phyloP scores from a whole-genome alignment of 2,113 vertebrate genomes.

The Oncorhynchus nerka region DNA sequence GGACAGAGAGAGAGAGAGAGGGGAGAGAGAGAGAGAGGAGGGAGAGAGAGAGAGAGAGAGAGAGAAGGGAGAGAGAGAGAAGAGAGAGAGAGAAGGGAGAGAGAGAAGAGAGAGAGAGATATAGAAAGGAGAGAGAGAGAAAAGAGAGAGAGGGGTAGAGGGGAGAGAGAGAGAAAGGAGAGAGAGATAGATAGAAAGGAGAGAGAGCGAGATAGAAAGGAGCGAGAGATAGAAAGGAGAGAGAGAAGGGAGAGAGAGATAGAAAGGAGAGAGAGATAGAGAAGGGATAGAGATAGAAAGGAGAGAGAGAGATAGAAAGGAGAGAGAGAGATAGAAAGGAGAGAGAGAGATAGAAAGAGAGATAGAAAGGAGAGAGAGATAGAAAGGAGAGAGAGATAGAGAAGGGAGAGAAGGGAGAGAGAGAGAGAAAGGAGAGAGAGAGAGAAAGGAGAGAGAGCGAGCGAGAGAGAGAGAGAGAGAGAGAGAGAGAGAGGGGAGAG shows the following conservation, averaged over 20 bases:
- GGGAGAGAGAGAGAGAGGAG: too few relatives aligned
- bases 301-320: not conserved
- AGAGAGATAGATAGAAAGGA: not conserved
- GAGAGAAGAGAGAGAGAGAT: too few relatives aligned
- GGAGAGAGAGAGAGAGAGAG: too few relatives aligned
- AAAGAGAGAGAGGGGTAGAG: not conserved
- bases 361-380: not conserved
- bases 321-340: slow-evolving; percentile 17
- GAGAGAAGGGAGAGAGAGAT: too few relatives aligned
- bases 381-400: not conserved
- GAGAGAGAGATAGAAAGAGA: slow-evolving; percentile 15
- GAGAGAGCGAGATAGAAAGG: not conserved
- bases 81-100: too few relatives aligned
- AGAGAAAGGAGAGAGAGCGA: not conserved
- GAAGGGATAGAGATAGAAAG: too few relatives aligned
- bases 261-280: too few relatives aligned
- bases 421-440: not conserved
- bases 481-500: not conserved
- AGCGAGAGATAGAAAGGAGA: not conserved
- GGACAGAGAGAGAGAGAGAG: too few relatives aligned
- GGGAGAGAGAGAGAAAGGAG: not conserved
- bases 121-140: too few relatives aligned
- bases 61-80: too few relatives aligned
- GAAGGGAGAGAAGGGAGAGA: not conserved
- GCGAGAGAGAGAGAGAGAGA: slow-evolving; percentile 12